phyloP scores from a whole-genome alignment of 2,888 invertebrate species.

The Ferdinandea cuprea region DNA sequence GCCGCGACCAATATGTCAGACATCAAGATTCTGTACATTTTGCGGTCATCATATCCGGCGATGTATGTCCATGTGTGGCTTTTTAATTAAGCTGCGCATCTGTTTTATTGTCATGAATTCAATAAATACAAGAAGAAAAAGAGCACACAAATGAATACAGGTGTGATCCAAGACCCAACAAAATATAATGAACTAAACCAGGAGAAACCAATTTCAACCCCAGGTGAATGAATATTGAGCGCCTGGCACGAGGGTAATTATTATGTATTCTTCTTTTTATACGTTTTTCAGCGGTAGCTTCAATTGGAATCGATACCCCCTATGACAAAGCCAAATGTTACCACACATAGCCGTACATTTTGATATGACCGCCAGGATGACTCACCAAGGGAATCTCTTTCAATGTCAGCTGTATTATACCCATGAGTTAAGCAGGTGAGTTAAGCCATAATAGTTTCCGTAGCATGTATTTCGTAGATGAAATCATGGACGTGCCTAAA shows the following conservation, averaged over 20 bases:
- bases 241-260: conserved; percentile 61
- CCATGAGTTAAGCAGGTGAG: conserved; percentile 44
- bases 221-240: conserved; percentile 60
- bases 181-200: conserved; percentile 15
- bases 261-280: conserved; percentile 35
- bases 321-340: conserved; percentile 4
- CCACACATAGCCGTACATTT: conserved; percentile 28
- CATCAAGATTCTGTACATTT: conserved; percentile 11
- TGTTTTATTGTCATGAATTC: conserved; percentile 50
- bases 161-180: conserved; percentile 48
- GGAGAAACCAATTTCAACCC: conserved; percentile 38
- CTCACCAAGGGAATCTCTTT: conserved; percentile 51
- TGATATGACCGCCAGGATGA: conserved; percentile 31
- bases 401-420: conserved; percentile 59
- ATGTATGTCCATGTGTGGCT: conserved; percentile 43
- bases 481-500: conserved; percentile 30
- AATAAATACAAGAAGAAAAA: conserved; percentile 25
- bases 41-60: conserved; percentile 52
- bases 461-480: conserved; percentile 6
- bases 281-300: conserved; percentile 23
- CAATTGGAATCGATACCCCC: conserved; percentile 56
- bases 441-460: conserved; percentile 12
- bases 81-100: conserved; percentile 60
- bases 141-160: conserved; percentile 54
- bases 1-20: conserved; percentile 32